Evolutionary conservation across 2,888 invertebrate species (phyloP), one percentile per base, ranked within the genome.

Genomic region (Habrosyne pyritoides): DNA sequence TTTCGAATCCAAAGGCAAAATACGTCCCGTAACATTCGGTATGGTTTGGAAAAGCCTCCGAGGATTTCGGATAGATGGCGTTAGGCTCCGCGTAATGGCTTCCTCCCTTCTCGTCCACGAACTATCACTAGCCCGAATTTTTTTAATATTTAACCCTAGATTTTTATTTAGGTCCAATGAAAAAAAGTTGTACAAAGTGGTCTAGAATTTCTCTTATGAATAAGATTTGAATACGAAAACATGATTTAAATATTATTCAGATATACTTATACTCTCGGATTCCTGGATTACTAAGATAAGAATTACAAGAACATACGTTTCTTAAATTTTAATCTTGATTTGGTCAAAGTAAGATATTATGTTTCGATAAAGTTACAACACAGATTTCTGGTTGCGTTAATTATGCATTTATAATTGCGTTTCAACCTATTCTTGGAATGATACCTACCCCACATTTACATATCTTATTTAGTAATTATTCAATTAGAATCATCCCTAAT

Each of bases 51-150:
- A 90, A 88, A 91, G 87, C 91, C 91, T 91, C 91, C 86, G 81
- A 85, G 87, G 87, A 84, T 87, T 86, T 88, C 64, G 84, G 87
- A 89, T 91, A 91, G 91, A 91, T 91, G 91, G 91, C 91, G 91
- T 87, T 91, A 87, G 83, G 82, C 78, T 83, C 69, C 80, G 73
- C 77, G 68, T 87, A 87, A 89, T 86, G 75, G 78, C 77, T 76
- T 79, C 80, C 80, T 70, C 71, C 71, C 69, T 71, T 69, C 64
- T 66, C 71, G 65, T 61, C 74, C 69, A 60, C 66, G 63, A 69
- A 75, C 72, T 69, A 36, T 63, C 57, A 66, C 67, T 66, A 67
- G 56, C 66, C 69, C 58, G 61, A 60, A 66, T 61, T 71, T 77
- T 71, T 77, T 71, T 63, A 70, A 70, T n/a, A 77, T 74, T 75